These are phyloP conservation scores for Phoeniculus purpureus DNA, from an alignment of 2,797 vertebrate genomes.

Conservation along the genomic window DNA sequence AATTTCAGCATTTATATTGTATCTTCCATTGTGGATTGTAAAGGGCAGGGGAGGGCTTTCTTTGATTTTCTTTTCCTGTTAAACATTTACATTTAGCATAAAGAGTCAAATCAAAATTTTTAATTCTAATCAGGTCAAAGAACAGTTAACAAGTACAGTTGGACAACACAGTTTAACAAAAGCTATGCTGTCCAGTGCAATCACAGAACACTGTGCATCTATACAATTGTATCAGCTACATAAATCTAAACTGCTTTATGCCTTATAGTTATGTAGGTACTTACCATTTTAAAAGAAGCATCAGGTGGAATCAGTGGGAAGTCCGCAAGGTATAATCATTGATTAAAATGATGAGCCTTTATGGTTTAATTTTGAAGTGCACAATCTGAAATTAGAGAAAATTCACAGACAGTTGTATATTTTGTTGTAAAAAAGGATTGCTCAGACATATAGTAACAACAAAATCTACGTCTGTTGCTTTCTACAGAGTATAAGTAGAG, in stretches of 20 bases:
- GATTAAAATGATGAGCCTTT: constrained; percentile 58
- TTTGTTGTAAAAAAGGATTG: constrained; percentile 40
- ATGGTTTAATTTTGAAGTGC: constrained; percentile 27
- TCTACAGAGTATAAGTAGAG: constrained; percentile 56
- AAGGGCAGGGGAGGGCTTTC: neutral
- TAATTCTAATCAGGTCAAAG: constrained; percentile 39
- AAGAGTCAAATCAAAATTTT: constrained; percentile 36
- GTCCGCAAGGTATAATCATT: constrained; percentile 34
- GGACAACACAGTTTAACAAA: constrained; percentile 36
- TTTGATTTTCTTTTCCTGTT: constrained; percentile 10
- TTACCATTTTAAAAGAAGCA: constrained; percentile 66
- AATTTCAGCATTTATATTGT: neutral
- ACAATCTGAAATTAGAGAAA: constrained; percentile 65
- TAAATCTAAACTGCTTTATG: constrained; percentile 4
- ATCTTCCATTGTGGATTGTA: neutral
- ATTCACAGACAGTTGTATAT: constrained; percentile 40
- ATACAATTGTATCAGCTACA: constrained; percentile 18
- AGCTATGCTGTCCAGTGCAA: neutral
- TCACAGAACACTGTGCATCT: constrained; percentile 15
- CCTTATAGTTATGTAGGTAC: constrained; percentile 48
- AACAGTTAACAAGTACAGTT: constrained; percentile 41
- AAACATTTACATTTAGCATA: constrained; percentile 30
- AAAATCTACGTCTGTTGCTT: constrained; percentile 74
- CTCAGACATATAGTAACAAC: constrained; percentile 47
- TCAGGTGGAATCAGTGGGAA: constrained; percentile 30